A percentile compares a stretch with the other conserved stretches of the same genome.
These are phyloP conservation scores for Xenopus petersii DNA, from an alignment of 2,797 vertebrate species.

Conservation along the genomic window DNA sequence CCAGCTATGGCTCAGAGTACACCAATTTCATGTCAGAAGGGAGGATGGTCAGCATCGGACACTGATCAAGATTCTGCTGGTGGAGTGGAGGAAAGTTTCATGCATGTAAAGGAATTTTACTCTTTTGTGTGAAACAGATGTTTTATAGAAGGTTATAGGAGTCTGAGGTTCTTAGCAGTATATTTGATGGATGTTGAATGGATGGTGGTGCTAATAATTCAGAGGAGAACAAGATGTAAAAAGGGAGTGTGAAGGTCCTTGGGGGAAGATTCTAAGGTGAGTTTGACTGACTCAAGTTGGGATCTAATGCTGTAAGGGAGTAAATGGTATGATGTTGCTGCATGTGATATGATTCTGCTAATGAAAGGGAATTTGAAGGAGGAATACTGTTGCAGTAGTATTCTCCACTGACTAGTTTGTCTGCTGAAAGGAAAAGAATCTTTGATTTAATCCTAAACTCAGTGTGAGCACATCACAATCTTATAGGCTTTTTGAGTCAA, in stretches of 20 bases:
- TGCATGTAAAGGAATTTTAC: neutral
- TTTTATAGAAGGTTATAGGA: neutral
- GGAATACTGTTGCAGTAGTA: neutral
- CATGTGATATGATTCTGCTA: neutral
- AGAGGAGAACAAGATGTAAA: neutral
- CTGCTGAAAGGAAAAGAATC: neutral
- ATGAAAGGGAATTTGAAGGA: neutral
- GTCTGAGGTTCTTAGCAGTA: neutral
- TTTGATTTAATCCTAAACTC: neutral
- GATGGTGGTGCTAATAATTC: neutral
- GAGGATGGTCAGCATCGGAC: no score
- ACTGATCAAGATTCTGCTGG: neutral
- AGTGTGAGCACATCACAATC: neutral
- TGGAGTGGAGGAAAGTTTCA: neutral
- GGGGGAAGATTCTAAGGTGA: neutral
- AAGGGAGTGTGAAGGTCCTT: neutral
- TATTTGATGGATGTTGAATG: neutral
- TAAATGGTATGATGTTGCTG: neutral
- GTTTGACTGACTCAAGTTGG: neutral
- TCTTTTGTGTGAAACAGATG: neutral
- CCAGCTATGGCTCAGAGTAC: no score
- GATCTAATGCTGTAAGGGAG: conserved; percentile 2
- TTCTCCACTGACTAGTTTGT: neutral
- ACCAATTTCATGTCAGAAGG: no score
- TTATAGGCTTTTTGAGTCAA: neutral